Conservation (phyloP, 2,797 vertebrate genomes). For the Clarias pachynema region DNA sequence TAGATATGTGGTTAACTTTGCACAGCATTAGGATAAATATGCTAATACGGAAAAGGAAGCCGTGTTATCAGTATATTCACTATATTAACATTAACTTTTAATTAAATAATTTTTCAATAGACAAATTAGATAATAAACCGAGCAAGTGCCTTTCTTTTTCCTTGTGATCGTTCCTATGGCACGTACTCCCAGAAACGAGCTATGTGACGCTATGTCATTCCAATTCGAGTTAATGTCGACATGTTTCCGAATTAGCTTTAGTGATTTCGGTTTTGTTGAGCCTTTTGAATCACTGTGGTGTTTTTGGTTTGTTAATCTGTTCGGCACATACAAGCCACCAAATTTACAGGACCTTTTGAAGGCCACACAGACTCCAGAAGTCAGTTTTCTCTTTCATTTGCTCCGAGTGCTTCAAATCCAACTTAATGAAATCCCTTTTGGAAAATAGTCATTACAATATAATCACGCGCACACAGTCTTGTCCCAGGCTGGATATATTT, state of each 20-base stretch:
- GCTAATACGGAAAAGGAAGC: background rate
- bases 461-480: conserved; percentile 26
- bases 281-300: background rate
- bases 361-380: conserved; percentile 2
- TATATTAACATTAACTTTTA: background rate
- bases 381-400: conserved; percentile 9
- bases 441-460: conserved; percentile 36
- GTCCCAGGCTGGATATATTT: conserved; percentile 10
- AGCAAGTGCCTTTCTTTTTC: background rate
- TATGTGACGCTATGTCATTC: background rate
- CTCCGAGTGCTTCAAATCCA: conserved; percentile 19
- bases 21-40: background rate
- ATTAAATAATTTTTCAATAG: background rate
- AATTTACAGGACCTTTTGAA: conserved; percentile 14
- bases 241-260: background rate
- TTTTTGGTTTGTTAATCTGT: conserved; percentile 12
- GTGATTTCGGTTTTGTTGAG: background rate
- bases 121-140: background rate
- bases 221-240: background rate
- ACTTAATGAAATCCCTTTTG: conserved; percentile 35
- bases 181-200: background rate
- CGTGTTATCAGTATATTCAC: background rate
- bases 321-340: background rate
- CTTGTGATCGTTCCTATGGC: background rate
- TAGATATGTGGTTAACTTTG: conserved; percentile 1